Conservation (phyloP, 2,113 vertebrate species). For the Himantopus leucocephalus region DNA sequence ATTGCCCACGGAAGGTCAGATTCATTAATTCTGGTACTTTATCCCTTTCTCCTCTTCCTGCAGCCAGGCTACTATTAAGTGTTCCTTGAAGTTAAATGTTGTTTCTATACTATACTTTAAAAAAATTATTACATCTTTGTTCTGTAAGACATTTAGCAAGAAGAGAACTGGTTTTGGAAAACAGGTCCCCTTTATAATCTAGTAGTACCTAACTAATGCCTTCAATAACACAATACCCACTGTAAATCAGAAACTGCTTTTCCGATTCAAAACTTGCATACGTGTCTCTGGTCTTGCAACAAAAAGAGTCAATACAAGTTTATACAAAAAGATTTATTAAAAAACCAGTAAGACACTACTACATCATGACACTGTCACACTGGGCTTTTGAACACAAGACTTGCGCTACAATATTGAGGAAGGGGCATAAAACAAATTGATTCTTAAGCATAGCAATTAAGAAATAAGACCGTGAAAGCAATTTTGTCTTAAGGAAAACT, state of each 20-base stretch:
- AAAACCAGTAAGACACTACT: slow-evolving; percentile 84
- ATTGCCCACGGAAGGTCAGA: background rate
- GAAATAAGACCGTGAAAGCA: slow-evolving; percentile 81
- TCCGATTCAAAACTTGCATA: background rate
- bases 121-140: background rate
- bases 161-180: background rate
- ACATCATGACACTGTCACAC: slow-evolving; percentile 84
- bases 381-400: slow-evolving; percentile 81
- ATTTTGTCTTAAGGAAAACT: slow-evolving; percentile 77
- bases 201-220: background rate
- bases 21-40: background rate
- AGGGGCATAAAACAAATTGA: slow-evolving; percentile 74
- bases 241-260: background rate
- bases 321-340: slow-evolving; percentile 87
- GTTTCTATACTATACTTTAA: background rate
- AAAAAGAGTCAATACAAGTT: slow-evolving; percentile 60
- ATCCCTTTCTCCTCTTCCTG: background rate
- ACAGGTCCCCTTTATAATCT: background rate
- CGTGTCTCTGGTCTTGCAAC: slow-evolving; percentile 20
- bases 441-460: slow-evolving; percentile 81
- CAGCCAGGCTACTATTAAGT: background rate
- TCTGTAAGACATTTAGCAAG: background rate
- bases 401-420: slow-evolving; percentile 77
- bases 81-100: background rate
- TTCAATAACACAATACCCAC: background rate